These are phyloP conservation scores for Cynopterus sphinx DNA, from an alignment of 2,797 vertebrate species.

Conservation along the genomic window DNA sequence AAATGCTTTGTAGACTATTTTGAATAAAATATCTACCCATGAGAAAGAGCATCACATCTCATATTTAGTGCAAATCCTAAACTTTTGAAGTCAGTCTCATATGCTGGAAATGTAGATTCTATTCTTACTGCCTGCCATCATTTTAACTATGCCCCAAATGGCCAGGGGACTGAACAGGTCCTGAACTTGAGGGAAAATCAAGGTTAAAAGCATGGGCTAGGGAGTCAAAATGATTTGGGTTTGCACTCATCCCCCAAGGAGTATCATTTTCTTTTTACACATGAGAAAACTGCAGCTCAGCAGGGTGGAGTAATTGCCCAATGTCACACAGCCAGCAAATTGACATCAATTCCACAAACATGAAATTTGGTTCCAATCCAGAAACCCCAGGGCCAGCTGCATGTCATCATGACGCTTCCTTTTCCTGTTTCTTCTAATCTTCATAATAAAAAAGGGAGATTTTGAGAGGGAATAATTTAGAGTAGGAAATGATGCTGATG, in stretches of 20 bases:
- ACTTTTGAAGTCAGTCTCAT: not conserved
- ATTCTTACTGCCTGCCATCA: not conserved
- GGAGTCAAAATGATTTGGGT: not conserved
- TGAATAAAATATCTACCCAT: not conserved
- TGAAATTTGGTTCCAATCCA: conserved; percentile 28
- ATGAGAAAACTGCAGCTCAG: not conserved
- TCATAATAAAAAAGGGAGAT: not conserved
- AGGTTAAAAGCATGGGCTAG: conserved; percentile 11
- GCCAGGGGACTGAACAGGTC: not conserved
- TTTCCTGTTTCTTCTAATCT: conserved; percentile 30
- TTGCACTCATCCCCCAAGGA: not conserved
- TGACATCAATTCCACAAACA: conserved; percentile 25
- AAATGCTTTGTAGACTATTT: not conserved
- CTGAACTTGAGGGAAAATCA: not conserved
- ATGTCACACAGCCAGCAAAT: not conserved
- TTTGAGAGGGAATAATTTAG: not conserved
- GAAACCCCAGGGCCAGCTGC: conserved; percentile 34
- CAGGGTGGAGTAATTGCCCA: not conserved
- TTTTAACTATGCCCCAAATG: not conserved
- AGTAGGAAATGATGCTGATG: not conserved
- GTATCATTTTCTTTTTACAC: not conserved
- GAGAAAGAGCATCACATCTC: not conserved
- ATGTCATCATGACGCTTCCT: not conserved
- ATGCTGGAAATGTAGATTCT: not conserved
- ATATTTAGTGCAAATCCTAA: not conserved